Base-by-base conservation (phyloP, 2,797 vertebrate genomes). In the Syngnathus acus region DNA sequence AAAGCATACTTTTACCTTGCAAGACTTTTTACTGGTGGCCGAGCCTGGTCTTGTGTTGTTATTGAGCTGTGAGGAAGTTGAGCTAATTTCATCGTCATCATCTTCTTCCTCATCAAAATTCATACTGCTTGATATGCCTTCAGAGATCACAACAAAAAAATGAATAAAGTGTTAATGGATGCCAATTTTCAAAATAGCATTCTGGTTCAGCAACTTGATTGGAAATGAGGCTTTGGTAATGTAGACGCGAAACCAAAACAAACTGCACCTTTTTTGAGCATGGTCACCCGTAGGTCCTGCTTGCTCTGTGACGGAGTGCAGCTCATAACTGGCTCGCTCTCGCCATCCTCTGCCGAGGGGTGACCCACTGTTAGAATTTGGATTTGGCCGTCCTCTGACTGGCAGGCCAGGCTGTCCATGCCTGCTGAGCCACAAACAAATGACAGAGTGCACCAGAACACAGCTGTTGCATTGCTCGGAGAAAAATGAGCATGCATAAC, bases 101-200 rank as follows among this genome's bases (percentile, higher is more conserved):
- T 98, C 95, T 64, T 97, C 96, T 55, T 98, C 97, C 82, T 93
- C 95, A 78, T 97, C 95, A 78, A 98, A 98, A 86, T 98, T 99
- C 95, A 98, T 98, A 86, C 96, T 98, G 87, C 95, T 97, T 66
- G 97, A 98, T 87, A 98, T 95, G 71, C 96, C 97, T 98, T 85
- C 13, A 57, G 54, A 72, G n/a, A 70, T 32, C 3, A 32, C 2
- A 64, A 45, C 21, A 37, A 32, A 3, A 21, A 23, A 26, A 55
- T 26, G 17, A 59, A 32, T 4, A 59, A n/a, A 19, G 19, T 59
- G 9, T 38, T 9, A 39, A 32, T 38, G 57, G 50, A 21, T 16
- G 26, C 11, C 53, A 4, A 26, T 54, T 55, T 32, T 32, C 2
- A 13, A 54, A 23, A 54, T 11, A 26, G 53, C 21, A 54, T 55